phyloP scores from a whole-genome alignment of 1,140 invertebrate genomes.

The Zaprionus capensis region DNA sequence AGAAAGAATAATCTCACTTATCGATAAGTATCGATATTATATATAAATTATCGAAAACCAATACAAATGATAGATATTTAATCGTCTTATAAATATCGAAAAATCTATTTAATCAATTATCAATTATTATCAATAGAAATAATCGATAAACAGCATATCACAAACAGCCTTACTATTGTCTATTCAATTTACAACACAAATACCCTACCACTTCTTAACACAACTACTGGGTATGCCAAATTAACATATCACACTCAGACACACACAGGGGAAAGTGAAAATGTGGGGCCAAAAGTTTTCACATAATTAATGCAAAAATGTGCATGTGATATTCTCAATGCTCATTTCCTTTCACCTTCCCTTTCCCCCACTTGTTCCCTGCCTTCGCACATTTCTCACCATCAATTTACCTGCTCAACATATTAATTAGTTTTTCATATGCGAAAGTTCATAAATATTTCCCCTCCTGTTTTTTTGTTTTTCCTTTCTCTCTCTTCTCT shows the following conservation, averaged over 20 bases:
- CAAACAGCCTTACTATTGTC: too few species aligned
- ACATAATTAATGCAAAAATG: conserved; percentile 77
- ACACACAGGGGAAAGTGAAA: conserved; percentile 9
- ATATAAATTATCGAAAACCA: too few species aligned
- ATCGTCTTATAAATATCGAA: not conserved
- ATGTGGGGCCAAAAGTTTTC: conserved; percentile 57
- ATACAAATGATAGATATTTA: too few species aligned
- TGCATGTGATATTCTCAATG: conserved; percentile 49
- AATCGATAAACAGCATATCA: not conserved
- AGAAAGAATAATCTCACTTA: too few species aligned
- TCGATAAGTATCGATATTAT: too few species aligned
- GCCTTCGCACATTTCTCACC: conserved; percentile 18
- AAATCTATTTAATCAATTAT: not conserved
- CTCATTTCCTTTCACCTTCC: conserved; percentile 33
- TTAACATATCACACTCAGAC: not conserved
- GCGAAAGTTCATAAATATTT: conserved; percentile 14
- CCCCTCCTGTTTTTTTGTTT: not conserved
- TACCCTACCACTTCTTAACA: not conserved
- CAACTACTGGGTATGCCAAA: not conserved
- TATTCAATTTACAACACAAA: not conserved
- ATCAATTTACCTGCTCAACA: conserved; percentile 65
- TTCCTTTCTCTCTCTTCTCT: conserved; percentile 18
- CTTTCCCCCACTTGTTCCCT: not conserved
- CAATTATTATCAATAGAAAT: not conserved
- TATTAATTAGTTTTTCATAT: conserved; percentile 79